Evolutionary conservation across 2,797 vertebrate genomes (phyloP), one percentile per base, ranked within the genome.

Genomic region (Neosalanx taihuensis): DNA sequence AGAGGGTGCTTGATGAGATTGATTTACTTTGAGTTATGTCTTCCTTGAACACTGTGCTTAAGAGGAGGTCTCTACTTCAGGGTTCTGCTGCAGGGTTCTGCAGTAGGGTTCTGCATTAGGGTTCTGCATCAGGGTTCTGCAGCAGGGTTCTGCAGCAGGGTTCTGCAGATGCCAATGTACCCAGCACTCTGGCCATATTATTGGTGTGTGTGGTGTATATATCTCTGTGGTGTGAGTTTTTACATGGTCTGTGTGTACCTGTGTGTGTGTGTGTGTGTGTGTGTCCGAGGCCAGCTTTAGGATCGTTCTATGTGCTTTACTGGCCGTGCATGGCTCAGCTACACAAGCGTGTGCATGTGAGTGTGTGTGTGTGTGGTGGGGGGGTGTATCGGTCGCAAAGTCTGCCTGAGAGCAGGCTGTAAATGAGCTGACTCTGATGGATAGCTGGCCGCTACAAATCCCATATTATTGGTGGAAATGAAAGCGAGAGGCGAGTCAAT

Each of bases 401-500:
- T 46, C 46, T 9, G 51, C 46, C 59, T 30, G 49, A 74, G 63
- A 57, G 65, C 49, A 23, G 51, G 58, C 41, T 18, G 4, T 67
- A 71, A 71, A 67, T 29, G 74, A 71, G 64, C 37, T 60, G 64
- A 37, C 59, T 73, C 29, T 80, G 78, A 81, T 80, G 68, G 76
- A 84, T 75, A 76, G 63, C 51, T 20, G 61, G 75, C 69, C 68
- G 61, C 67, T 26, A 37, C 51, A 37, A 70, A 78, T 72, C 67
- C 41, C 37, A 67, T 80, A 78, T 76, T 83, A 74, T 75, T 67
- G 72, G 61, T 46, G 73, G 70, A 82, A 83, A 82, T 79, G 72
- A 74, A 83, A 81, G 68, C 58, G 73, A 69, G 69, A 70, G 70
- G 56, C 71, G 61, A 83, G 75, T 83, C 84, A 80, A 79, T 83